A percentile compares a stretch with the other conserved stretches of the same genome.
phyloP scores from a whole-genome alignment of 2,113 vertebrate species.

The Antechinus stuartii region DNA sequence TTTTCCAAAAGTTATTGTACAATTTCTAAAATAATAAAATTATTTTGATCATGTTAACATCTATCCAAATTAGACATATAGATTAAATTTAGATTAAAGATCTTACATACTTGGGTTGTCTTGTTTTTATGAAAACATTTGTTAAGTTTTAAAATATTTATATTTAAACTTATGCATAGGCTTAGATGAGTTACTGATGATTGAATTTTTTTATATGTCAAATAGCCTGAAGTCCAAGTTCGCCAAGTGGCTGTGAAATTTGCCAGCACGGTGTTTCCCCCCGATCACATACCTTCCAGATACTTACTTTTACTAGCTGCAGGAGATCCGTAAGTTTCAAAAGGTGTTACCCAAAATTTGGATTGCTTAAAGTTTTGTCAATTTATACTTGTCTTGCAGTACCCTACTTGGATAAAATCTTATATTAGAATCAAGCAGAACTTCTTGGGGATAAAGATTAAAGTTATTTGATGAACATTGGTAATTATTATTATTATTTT shows the following conservation, averaged over 20 bases:
- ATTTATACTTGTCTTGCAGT: not conserved
- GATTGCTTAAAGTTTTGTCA: slow-evolving; percentile 34
- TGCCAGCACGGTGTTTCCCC: slow-evolving; percentile 94
- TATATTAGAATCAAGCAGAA: not conserved
- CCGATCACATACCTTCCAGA: slow-evolving; percentile 97
- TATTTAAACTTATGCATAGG: slow-evolving; percentile 31
- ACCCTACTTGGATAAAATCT: not conserved
- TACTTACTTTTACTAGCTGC: slow-evolving; percentile 96
- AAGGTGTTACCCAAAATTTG: slow-evolving; percentile 56
- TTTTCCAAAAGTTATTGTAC: not conserved
- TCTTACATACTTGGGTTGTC: slow-evolving; percentile 27
- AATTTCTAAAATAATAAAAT: slow-evolving; percentile 21
- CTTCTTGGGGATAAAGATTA: not conserved
- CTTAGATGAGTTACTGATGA: slow-evolving; percentile 41
- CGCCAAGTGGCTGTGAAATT: slow-evolving; percentile 99
- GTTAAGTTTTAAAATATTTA: slow-evolving; percentile 55
- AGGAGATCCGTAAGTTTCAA: slow-evolving; percentile 95
- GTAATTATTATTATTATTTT: too few relatives aligned
- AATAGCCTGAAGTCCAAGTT: slow-evolving; percentile 97
- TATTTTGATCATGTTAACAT: not conserved
- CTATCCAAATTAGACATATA: not conserved
- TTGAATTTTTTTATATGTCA: slow-evolving; percentile 43
- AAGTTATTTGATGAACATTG: not conserved
- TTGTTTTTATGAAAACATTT: slow-evolving; percentile 46
- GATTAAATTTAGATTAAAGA: not conserved